Conservation (phyloP, 1,140 invertebrate genomes). For the Ceratosolen solmsi region DNA sequence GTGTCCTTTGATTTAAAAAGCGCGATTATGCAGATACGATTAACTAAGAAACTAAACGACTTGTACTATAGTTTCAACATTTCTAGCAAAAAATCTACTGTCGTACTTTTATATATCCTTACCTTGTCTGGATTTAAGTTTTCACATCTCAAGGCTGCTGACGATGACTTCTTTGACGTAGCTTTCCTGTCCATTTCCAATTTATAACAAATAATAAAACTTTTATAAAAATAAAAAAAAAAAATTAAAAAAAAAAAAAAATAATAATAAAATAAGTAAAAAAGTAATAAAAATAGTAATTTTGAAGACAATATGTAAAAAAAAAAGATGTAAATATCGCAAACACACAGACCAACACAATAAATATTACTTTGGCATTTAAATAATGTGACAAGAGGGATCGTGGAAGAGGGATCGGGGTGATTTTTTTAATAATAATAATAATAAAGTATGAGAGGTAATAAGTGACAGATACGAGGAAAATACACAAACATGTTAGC, state of each 20-base stretch:
- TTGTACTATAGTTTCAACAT: conserved; percentile 49
- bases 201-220: conserved; percentile 28
- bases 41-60: conserved; percentile 49
- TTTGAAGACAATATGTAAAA: conserved; percentile 39
- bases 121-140: conserved; percentile 24
- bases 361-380: conserved; percentile 52
- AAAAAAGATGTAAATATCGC: conserved; percentile 52
- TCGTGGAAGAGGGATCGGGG: not conserved
- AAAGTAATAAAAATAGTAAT: not conserved
- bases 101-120: conserved; percentile 43
- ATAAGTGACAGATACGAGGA: conserved; percentile 53
- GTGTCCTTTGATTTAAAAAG: conserved; percentile 49
- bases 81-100: conserved; percentile 50
- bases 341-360: conserved; percentile 54
- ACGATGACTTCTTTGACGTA: conserved; percentile 3
- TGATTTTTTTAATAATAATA: conserved; percentile 42
- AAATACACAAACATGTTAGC: conserved; percentile 56
- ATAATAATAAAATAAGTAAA: conserved; percentile 4
- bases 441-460: conserved; percentile 46
- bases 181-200: not conserved
- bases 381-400: conserved; percentile 7
- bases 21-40: conserved; percentile 50
- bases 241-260: not conserved
- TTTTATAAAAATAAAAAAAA: conserved; percentile 18
- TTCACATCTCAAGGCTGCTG: not conserved